Evolutionary conservation across 1,140 invertebrate genomes (phyloP), one percentile per base, ranked within the genome.

Genomic region (Pseudachorutes palmiensis): DNA sequence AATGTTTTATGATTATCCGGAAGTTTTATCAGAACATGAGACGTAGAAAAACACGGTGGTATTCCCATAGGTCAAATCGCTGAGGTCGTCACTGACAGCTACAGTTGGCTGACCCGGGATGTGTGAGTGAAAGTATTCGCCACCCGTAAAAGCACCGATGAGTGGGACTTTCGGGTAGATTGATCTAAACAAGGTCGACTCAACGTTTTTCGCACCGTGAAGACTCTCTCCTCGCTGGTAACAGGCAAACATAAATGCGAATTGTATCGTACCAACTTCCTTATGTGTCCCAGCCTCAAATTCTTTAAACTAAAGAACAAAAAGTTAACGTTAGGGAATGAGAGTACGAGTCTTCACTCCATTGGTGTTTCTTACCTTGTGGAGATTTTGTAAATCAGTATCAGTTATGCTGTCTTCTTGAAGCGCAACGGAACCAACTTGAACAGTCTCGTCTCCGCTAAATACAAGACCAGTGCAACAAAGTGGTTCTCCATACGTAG

Each of bases 191-290:
- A 82, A 76, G n/a, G 69, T 68, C 1, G 83, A 79, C 74, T 87
- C 85, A 1, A 83, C 78, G 71, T 84, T 78, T 9, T 74, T 62
- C 19, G 77, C 74, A 0, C 74, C 29, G 57, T 81, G 79, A 69
- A 79, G 75, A 12, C 68, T 30, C 41, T 60, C 36, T 1, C 83
- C 84, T 28, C 84, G 75, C 2, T 79, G 83, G 36, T 78, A 76
- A 72, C 85, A 87, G 0, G 82, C 80, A 76, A 84, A 84, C 82
- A 85, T 85, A 58, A 85, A 80, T 41, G 78, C 84, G 65, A 84
- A 75, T 59, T 77, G 79, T 3, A 28, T 19, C 12, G 30, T 60
- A n/a, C 22, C 59, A 9, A 14, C 16, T 12, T 14, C 59, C 1
- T 76, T 75, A 2, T 78, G 65, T 55, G 78, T 75, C 16, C 77